phyloP scores from a whole-genome alignment of 2,113 vertebrate genomes.

The Entelurus aequoreus region DNA sequence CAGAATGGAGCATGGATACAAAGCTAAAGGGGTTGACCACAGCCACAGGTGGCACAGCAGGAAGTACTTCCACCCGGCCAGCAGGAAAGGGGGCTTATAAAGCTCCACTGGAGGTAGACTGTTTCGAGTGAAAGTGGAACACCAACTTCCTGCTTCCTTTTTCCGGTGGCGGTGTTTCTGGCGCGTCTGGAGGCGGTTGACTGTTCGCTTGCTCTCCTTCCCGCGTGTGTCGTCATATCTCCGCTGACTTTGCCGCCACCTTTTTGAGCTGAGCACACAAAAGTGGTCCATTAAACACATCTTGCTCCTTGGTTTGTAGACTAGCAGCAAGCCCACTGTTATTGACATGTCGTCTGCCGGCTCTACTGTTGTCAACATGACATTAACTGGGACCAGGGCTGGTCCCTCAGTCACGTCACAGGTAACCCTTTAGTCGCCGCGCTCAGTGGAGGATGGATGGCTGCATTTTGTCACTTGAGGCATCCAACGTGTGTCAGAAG shows the following conservation, averaged over 20 bases:
- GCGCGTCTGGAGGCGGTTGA: constrained; percentile 1
- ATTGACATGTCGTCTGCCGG: constrained; percentile 51
- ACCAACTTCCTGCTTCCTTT: constrained; percentile 21
- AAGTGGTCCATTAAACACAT: constrained; percentile 27
- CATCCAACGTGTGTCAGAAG: neutral
- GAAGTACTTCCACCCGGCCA: constrained; percentile 21
- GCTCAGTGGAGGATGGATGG: neutral
- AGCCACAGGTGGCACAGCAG: constrained; percentile 28
- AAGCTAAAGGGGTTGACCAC: constrained; percentile 39
- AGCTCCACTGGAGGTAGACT: constrained; percentile 56
- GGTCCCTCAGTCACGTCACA: constrained; percentile 23
- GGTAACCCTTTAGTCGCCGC: constrained; percentile 25
- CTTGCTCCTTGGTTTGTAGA: constrained; percentile 49
- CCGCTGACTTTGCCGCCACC: constrained; percentile 4
- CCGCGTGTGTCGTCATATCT: neutral
- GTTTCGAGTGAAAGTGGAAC: constrained; percentile 1
- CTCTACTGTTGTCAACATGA: constrained; percentile 39
- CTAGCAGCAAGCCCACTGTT: constrained; percentile 43
- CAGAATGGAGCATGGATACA: constrained; percentile 50
- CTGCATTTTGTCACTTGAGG: constrained; percentile 12
- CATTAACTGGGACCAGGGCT: constrained; percentile 14
- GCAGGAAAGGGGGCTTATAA: constrained; percentile 39
- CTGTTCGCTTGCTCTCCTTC: constrained; percentile 15
- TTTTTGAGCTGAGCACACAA: constrained; percentile 4
- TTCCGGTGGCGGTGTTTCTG: constrained; percentile 8